Evolutionary conservation across 2,797 vertebrate species (phyloP).

Genomic region (Nothura maculosa): DNA sequence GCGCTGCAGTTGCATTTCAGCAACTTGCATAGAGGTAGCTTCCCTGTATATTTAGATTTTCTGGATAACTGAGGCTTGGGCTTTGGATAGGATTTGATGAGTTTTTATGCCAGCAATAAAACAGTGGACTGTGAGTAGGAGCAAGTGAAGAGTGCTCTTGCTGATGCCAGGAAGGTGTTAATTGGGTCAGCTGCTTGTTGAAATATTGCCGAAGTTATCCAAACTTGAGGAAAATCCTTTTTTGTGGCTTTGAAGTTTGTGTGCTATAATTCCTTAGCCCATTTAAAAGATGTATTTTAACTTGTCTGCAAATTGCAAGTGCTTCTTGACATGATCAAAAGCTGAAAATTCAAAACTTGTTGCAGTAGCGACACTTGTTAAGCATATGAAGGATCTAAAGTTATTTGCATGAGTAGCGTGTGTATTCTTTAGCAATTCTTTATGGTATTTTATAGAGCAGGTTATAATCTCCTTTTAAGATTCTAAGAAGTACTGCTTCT

Average conservation of each 20-base stretch:
- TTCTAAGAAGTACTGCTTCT: background rate
- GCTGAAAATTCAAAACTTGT: background rate
- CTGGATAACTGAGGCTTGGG: background rate
- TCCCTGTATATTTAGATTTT: background rate
- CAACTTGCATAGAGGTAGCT: background rate
- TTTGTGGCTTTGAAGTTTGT: background rate
- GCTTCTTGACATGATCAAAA: background rate
- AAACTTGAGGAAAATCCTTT: background rate
- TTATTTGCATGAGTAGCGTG: background rate
- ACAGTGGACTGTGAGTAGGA: background rate
- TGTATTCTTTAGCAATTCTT: background rate
- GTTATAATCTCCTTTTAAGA: background rate
- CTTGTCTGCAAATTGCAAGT: fast-evolving
- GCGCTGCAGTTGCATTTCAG: background rate
- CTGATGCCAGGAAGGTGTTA: background rate
- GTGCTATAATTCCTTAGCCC: background rate
- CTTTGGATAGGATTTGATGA: background rate
- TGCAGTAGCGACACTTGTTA: background rate
- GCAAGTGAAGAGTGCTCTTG: background rate
- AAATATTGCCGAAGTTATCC: background rate
- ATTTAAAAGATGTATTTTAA: background rate
- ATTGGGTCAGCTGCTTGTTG: background rate
- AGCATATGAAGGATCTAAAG: background rate
- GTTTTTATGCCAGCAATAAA: background rate
- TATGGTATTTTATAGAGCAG: background rate